Conservation (phyloP, 2,888 invertebrate species). For the Drosophila monieri region DNA sequence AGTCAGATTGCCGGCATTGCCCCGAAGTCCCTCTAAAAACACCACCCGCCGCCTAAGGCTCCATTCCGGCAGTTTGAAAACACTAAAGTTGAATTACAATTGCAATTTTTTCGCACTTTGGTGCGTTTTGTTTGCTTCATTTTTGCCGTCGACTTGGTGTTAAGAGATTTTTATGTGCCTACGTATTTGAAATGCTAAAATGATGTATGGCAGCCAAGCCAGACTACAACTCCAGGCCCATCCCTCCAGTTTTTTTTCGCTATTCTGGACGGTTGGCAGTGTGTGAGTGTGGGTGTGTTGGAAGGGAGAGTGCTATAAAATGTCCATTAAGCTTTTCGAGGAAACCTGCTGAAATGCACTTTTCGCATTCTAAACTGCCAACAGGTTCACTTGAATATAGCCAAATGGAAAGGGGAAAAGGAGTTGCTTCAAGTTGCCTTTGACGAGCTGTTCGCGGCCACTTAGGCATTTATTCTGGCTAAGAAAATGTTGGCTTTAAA, state of each 20-base stretch:
- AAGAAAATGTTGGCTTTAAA: constrained; percentile 12
- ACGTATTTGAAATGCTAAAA: constrained; percentile 55
- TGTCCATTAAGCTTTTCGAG: constrained; percentile 56
- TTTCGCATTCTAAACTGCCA: constrained; percentile 50
- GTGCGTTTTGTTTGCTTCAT: constrained; percentile 25
- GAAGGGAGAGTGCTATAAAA: constrained; percentile 49
- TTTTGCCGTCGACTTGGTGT: constrained; percentile 46
- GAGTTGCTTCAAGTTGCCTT: constrained; percentile 22
- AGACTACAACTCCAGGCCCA: constrained; percentile 16
- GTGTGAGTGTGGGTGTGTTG: constrained; percentile 5
- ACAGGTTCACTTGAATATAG: constrained; percentile 36
- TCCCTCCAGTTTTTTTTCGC: constrained; percentile 1
- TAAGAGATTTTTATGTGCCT: constrained; percentile 61
- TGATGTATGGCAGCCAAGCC: constrained; percentile 48
- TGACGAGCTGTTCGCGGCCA: constrained; percentile 34
- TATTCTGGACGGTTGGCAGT: neutral
- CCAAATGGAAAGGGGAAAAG: constrained; percentile 12
- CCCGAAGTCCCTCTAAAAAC: neutral
- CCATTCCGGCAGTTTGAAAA: constrained; percentile 41
- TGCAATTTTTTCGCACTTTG: constrained; percentile 32
- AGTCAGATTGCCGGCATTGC: constrained; percentile 35
- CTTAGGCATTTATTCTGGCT: constrained; percentile 15
- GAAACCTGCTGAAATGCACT: constrained; percentile 56
- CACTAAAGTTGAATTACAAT: constrained; percentile 54
- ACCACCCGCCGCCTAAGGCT: constrained; percentile 8